A percentile compares a stretch with the other conserved stretches of the same genome.
phyloP scores from a whole-genome alignment of 2,888 invertebrate species.

The Oligia latruncula region DNA sequence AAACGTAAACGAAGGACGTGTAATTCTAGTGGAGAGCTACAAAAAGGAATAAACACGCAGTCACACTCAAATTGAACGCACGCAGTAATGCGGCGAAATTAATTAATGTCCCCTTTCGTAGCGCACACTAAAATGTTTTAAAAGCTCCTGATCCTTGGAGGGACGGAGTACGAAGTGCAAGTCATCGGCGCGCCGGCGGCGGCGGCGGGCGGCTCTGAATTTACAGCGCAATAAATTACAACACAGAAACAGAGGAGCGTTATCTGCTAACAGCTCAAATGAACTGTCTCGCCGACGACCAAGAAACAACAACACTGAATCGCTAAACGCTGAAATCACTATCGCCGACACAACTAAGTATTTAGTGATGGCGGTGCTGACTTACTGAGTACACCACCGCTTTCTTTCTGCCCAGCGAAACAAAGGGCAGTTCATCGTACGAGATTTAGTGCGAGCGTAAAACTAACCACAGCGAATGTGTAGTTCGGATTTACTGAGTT shows the following conservation, averaged over 20 bases:
- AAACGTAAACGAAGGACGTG: slow-evolving; percentile 52
- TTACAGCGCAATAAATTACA: slow-evolving; percentile 87
- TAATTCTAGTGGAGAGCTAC: slow-evolving; percentile 57
- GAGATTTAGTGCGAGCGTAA: slow-evolving; percentile 72
- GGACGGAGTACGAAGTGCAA: slow-evolving; percentile 79
- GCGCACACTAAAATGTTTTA: slow-evolving; percentile 80
- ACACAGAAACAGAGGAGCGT: slow-evolving; percentile 80
- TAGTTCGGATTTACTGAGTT: slow-evolving; percentile 69
- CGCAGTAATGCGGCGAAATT: slow-evolving; percentile 83
- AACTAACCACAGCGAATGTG: slow-evolving; percentile 67
- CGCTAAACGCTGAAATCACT: slow-evolving; percentile 70
- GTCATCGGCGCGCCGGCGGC: slow-evolving; percentile 80
- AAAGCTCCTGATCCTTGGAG: slow-evolving; percentile 77
- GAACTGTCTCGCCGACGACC: slow-evolving; percentile 80
- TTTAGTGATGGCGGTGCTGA: slow-evolving; percentile 57
- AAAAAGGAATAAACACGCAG: slow-evolving; percentile 76
- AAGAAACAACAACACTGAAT: slow-evolving; percentile 71
- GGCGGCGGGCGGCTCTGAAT: slow-evolving; percentile 71
- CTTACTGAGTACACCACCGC: slow-evolving; percentile 46
- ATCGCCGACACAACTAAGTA: slow-evolving; percentile 62
- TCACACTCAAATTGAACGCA: slow-evolving; percentile 81
- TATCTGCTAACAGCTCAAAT: slow-evolving; percentile 87
- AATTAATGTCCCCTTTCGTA: slow-evolving; percentile 85
- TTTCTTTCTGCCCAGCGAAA: slow-evolving; percentile 69
- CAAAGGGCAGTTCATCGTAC: slow-evolving; percentile 70